These are phyloP conservation scores for Argynnis bischoffii DNA, from an alignment of 2,888 invertebrate species.

Conservation along the genomic window DNA sequence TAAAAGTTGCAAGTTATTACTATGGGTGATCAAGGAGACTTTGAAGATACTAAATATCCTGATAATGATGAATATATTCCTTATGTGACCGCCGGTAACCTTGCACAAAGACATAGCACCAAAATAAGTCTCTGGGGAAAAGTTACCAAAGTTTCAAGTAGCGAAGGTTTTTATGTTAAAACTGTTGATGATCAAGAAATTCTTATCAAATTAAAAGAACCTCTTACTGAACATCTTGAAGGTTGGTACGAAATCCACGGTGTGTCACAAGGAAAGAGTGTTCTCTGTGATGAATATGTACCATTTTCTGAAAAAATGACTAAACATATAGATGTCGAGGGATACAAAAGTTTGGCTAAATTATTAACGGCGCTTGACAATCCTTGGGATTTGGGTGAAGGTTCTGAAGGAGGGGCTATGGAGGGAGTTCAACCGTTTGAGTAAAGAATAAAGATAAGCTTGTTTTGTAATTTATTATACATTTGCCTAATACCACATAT, in stretches of 20 bases:
- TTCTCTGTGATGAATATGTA: constrained; percentile 74
- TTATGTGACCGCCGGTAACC: constrained; percentile 73
- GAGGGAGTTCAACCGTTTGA: constrained; percentile 66
- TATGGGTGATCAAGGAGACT: constrained; percentile 74
- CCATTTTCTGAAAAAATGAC: constrained; percentile 66
- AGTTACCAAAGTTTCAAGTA: constrained; percentile 71
- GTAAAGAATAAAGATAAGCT: constrained; percentile 38
- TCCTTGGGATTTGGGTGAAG: constrained; percentile 76
- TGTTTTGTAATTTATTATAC: constrained; percentile 15
- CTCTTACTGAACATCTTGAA: constrained; percentile 68
- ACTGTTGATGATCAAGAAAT: constrained; percentile 76
- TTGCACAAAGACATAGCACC: constrained; percentile 72
- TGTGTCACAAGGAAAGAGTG: constrained; percentile 70
- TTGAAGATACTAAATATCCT: constrained; percentile 74
- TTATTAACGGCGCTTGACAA: constrained; percentile 71
- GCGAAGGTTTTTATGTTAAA: constrained; percentile 72
- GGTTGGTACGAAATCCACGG: constrained; percentile 78
- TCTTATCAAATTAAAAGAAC: constrained; percentile 64
- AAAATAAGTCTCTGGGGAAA: constrained; percentile 76
- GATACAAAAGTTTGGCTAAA: constrained; percentile 69
- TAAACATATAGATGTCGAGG: constrained; percentile 70
- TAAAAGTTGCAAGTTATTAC: background rate
- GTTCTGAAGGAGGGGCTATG: constrained; percentile 46
- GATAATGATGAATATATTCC: constrained; percentile 77
- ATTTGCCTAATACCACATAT: constrained; percentile 6